A percentile compares a stretch with the other conserved stretches of the same genome.
These are phyloP conservation scores for Cryptus armator DNA, from an alignment of 2,888 invertebrate species.

Conservation along the genomic window DNA sequence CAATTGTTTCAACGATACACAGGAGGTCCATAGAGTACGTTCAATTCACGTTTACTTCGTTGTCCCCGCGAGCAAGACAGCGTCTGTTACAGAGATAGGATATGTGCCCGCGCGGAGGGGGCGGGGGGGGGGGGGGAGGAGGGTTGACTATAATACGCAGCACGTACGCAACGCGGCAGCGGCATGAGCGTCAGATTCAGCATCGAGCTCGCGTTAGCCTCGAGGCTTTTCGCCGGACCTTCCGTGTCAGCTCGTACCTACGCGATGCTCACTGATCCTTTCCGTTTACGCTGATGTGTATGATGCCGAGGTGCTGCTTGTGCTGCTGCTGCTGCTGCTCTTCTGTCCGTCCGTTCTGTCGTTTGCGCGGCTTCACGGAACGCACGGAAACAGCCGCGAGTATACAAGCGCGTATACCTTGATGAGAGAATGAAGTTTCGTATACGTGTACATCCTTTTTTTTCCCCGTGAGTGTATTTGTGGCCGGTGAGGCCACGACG, in stretches of 20 bases:
- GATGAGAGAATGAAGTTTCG: constrained; percentile 61
- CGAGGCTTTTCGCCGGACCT: constrained; percentile 54
- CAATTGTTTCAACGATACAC: not conserved
- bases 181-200: constrained; percentile 61
- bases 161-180: constrained; percentile 61
- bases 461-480: constrained; percentile 49
- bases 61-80: constrained; percentile 25
- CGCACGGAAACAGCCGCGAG: constrained; percentile 1
- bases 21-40: constrained; percentile 26
- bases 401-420: constrained; percentile 32
- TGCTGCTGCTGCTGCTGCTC: constrained; percentile 13
- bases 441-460: constrained; percentile 17
- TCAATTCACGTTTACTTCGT: constrained; percentile 22
- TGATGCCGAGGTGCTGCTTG: constrained; percentile 39
- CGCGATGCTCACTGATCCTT: constrained; percentile 62
- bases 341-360: not conserved
- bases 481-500: constrained; percentile 51
- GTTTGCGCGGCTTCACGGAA: not conserved
- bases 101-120: constrained; percentile 3
- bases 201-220: constrained; percentile 62
- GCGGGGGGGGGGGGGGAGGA: too few species aligned
- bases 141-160: constrained; percentile 42
- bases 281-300: constrained; percentile 57
- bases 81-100: constrained; percentile 32
- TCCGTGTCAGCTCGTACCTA: constrained; percentile 57